A percentile compares a stretch with the other conserved stretches of the same genome.
These are phyloP conservation scores for Spondyliosoma cantharus DNA, from an alignment of 2,797 vertebrate species.

Conservation along the genomic window DNA sequence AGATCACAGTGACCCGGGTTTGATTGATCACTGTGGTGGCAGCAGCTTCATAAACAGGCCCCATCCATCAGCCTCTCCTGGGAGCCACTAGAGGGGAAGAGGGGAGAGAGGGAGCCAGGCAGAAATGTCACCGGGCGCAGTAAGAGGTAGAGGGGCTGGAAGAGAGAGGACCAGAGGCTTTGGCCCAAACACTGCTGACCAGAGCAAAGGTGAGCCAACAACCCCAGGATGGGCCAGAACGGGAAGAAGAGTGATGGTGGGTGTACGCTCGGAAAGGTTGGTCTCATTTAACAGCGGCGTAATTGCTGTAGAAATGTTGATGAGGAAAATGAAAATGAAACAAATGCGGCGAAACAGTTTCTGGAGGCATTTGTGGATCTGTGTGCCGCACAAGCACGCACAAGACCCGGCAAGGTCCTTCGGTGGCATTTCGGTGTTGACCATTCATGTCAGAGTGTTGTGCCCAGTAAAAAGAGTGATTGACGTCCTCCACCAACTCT, in stretches of 20 bases:
- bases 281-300: conserved; percentile 17
- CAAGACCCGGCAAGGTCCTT: conserved; percentile 37
- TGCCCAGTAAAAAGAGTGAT: conserved; percentile 64
- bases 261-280: conserved; percentile 16
- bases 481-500: conserved; percentile 49
- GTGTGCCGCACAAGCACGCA: conserved; percentile 26
- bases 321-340: neutral
- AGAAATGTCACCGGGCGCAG: conserved; percentile 78
- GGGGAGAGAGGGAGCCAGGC: conserved; percentile 64
- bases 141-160: conserved; percentile 49
- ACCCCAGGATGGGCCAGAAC: conserved; percentile 39
- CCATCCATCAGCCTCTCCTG: conserved; percentile 85
- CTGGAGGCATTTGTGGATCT: conserved; percentile 20
- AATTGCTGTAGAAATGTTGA: neutral
- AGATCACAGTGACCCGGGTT: conserved; percentile 71
- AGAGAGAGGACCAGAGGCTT: conserved; percentile 52
- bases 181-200: conserved; percentile 74
- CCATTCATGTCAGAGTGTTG: conserved; percentile 64
- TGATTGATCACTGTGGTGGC: conserved; percentile 86
- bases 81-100: conserved; percentile 64
- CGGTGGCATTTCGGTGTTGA: conserved; percentile 63
- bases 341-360: neutral
- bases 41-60: conserved; percentile 85
- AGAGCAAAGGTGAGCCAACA: conserved; percentile 65
- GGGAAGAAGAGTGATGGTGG: conserved; percentile 37